Evolutionary conservation across 2,113 vertebrate genomes (phyloP), one percentile per base, ranked within the genome.

Genomic region (Python bivittatus): DNA sequence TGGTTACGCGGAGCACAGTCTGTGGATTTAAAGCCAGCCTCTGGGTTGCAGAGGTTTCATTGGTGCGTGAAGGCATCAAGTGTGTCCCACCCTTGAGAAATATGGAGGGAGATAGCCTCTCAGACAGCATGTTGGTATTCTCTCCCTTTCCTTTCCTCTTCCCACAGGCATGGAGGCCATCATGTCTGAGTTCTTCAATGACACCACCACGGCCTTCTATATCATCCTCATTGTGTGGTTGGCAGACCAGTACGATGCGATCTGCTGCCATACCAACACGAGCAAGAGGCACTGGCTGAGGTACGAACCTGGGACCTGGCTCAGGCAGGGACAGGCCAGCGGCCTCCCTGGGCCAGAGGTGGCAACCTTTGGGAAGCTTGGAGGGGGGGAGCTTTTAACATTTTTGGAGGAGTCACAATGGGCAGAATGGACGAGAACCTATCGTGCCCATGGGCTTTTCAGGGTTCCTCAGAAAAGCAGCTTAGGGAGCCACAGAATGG

Each of bases 211-310:
- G 0, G 99, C 99, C 0, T 99, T 99, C 96, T 99, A 99, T 97
- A 99, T 99, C 96, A 99, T 99, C 96, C 98, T 99, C n/a, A 99
- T 99, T 0, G 99, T 99, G 53, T 99, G 99, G 99, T 96, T 99
- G 95, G 99, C 99, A 0, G 99, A 99, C 96, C 99, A 99, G 94
- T 99, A 99, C 0, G 99, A 99, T 0, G 99, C 99, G 0, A 99
- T 99, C 96, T 99, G 99, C 96, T 99, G 99, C 96, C 99, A 99
- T 97, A 99, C 99, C 89, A 99, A 98, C 94, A 99, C 99, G 6
- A 99, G 99, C 98, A 99, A 99, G 96, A 98, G 99, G 60, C 99
- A 99, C 88, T 99, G 99, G 99, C 98, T 99, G 92, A 98, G 99
- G 99, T 99, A 84, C 5, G 94, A 25, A 86, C 53, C 17, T 54